phyloP scores from a whole-genome alignment of 1,140 invertebrate genomes.

The Harpegnathos saltator region DNA sequence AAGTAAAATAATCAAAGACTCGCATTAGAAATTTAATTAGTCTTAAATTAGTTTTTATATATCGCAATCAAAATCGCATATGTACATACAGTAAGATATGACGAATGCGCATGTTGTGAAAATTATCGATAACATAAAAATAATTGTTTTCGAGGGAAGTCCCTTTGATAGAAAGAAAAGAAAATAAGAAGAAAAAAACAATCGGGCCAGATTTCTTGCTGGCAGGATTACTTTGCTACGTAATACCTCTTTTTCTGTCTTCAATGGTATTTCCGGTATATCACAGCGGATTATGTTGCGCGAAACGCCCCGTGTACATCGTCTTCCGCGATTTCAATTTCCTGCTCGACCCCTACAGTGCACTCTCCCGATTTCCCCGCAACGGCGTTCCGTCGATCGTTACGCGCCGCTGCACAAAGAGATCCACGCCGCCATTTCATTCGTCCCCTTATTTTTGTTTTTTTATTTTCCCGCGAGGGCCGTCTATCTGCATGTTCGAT shows the following conservation, averaged over 20 bases:
- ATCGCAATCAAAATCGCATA: not conserved
- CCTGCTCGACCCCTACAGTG: constrained; percentile 25
- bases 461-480: constrained; percentile 20
- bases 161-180: no score
- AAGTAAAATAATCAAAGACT: no score
- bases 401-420: constrained; percentile 46
- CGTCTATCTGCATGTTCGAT: constrained; percentile 49
- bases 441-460: constrained; percentile 19
- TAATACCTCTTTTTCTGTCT: not conserved
- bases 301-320: not conserved
- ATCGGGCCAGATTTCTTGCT: not conserved
- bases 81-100: not conserved
- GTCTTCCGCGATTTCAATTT: constrained; percentile 49
- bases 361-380: constrained; percentile 25
- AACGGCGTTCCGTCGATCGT: constrained; percentile 42
- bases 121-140: no score
- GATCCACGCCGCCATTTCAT: constrained; percentile 39
- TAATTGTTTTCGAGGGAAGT: no score
- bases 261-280: constrained; percentile 15
- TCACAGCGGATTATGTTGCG: constrained; percentile 4
- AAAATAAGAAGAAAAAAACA: not conserved
- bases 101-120: not conserved
- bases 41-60: not conserved
- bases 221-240: not conserved
- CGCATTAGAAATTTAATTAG: no score